A percentile compares a stretch with the other conserved stretches of the same genome.
These are phyloP conservation scores for Serilophus lunatus DNA, from an alignment of 2,113 vertebrate species.

Conservation along the genomic window DNA sequence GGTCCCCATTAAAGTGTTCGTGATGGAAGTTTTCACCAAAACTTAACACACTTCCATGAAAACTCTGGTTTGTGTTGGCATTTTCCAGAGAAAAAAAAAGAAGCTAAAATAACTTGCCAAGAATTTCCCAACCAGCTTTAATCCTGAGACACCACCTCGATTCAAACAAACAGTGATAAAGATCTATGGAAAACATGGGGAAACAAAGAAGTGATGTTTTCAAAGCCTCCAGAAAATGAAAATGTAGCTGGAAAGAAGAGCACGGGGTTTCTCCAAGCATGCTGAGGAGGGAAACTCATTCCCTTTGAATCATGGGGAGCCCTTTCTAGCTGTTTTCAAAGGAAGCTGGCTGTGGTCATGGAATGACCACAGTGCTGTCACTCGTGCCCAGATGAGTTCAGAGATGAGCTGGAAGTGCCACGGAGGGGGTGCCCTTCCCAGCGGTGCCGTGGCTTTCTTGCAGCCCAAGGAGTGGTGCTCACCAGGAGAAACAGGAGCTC, in stretches of 20 bases:
- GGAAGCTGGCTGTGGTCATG: neutral
- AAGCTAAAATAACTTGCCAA: neutral
- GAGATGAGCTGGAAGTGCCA: neutral
- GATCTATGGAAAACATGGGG: constrained; percentile 14
- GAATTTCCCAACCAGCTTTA: constrained; percentile 36
- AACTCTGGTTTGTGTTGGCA: neutral
- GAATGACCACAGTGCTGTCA: neutral
- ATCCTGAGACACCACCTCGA: neutral
- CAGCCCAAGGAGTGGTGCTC: neutral
- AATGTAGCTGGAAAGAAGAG: constrained; percentile 1
- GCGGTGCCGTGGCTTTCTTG: neutral
- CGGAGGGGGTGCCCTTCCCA: neutral
- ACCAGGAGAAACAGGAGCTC: neutral
- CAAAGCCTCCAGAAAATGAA: neutral
- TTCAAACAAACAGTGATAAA: neutral
- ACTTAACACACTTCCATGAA: neutral
- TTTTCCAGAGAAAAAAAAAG: neutral
- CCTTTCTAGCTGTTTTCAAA: constrained; percentile 3
- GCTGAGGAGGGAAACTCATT: neutral
- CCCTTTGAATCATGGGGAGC: neutral
- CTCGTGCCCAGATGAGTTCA: neutral
- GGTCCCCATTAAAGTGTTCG: neutral
- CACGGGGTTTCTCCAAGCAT: neutral
- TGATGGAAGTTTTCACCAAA: constrained; percentile 10
- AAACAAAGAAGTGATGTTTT: constrained; percentile 2